Percentiles rank a stretch among this genome's conserved stretches.
Evolutionary conservation across 2,888 invertebrate genomes (phyloP).

Genomic region (Xestia rhomboidea): DNA sequence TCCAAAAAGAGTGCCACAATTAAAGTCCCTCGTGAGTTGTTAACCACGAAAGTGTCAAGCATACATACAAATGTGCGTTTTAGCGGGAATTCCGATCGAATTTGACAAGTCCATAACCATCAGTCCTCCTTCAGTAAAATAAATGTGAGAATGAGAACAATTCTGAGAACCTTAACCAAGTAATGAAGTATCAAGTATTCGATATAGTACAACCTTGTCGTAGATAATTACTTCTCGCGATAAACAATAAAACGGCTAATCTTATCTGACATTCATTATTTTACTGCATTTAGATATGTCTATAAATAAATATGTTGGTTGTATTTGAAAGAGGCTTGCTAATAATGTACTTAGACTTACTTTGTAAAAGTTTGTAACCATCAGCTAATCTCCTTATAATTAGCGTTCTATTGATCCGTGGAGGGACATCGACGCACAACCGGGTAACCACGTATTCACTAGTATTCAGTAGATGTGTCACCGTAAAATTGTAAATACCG

Average conservation of each 20-base stretch:
- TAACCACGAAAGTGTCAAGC: slow-evolving; percentile 34
- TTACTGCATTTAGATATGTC: slow-evolving; percentile 1
- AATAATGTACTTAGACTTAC: no score
- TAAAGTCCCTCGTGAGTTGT: slow-evolving; percentile 42
- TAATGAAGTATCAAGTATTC: slow-evolving; percentile 44
- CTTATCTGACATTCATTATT: slow-evolving; percentile 36
- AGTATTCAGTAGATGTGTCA: no score
- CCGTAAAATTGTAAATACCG: no score
- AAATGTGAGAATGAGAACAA: slow-evolving; percentile 58
- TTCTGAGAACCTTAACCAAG: slow-evolving; percentile 28
- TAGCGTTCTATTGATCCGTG: no score
- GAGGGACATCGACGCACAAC: no score
- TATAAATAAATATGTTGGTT: slow-evolving; percentile 1
- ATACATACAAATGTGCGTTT: slow-evolving; percentile 56
- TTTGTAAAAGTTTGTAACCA: no score
- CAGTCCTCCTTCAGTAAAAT: slow-evolving; percentile 38
- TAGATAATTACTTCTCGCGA: slow-evolving; percentile 55
- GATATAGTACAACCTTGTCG: slow-evolving; percentile 50
- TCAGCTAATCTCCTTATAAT: no score
- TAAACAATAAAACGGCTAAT: slow-evolving; percentile 45
- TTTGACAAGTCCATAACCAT: slow-evolving; percentile 50
- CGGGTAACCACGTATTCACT: no score
- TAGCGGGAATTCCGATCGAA: slow-evolving; percentile 38
- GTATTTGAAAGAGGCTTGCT: background rate
- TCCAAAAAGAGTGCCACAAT: slow-evolving; percentile 16